Percentiles rank a stretch among this genome's conserved stretches.
Conservation (phyloP, 2,113 vertebrate species). For the Okapia johnstoni region DNA sequence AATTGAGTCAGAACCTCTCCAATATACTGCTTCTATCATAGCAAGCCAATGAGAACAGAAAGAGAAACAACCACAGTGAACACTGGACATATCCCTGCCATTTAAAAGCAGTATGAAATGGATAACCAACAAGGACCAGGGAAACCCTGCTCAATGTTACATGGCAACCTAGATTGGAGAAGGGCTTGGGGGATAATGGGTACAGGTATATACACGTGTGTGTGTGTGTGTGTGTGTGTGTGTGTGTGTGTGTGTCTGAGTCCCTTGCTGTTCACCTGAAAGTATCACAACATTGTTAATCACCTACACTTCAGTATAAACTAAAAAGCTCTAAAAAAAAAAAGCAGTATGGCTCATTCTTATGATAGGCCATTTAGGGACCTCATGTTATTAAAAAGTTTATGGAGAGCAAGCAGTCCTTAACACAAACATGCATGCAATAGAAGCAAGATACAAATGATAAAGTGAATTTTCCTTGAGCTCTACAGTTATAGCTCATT, state of each 20-base stretch:
- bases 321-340: not conserved
- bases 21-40: not conserved
- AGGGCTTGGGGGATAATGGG: not conserved
- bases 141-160: not conserved
- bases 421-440: not conserved
- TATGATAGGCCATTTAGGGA: not conserved
- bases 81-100: rapidly evolving
- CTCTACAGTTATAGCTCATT: not conserved
- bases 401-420: not conserved
- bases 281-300: not conserved
- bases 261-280: not conserved
- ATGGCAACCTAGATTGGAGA: not conserved
- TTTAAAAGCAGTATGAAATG: not conserved
- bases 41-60: not conserved
- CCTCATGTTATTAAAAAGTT: not conserved
- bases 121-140: not conserved
- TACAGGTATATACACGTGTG: not conserved
- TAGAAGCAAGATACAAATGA: not conserved
- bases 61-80: not conserved
- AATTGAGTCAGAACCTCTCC: not conserved
- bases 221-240: not conserved
- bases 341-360: not conserved
- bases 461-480: not conserved
- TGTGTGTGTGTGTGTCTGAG: rapidly evolving
- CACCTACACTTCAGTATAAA: not conserved